A percentile compares a stretch with the other conserved stretches of the same genome.
phyloP scores from a whole-genome alignment of 1,140 invertebrate genomes.

The Ostrea denselamellosa region DNA sequence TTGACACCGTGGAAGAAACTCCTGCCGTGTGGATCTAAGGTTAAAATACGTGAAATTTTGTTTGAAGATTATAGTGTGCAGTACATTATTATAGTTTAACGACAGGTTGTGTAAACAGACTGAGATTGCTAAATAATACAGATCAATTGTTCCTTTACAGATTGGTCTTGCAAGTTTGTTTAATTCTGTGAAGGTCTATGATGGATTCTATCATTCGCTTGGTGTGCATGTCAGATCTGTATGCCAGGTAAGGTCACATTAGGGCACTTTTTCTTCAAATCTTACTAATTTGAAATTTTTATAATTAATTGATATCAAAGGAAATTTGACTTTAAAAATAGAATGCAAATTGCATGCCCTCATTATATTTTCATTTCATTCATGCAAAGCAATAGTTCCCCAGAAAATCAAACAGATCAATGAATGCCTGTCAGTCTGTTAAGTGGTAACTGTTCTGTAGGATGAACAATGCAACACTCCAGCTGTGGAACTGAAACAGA shows the following conservation, averaged over 20 bases:
- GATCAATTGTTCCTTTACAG: constrained; percentile 77
- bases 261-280: neutral
- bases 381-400: neutral
- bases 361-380: neutral
- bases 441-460: constrained; percentile 66
- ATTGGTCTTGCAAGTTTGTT: constrained; percentile 90
- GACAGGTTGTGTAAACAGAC: neutral
- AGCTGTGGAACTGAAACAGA: constrained; percentile 89
- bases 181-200: constrained; percentile 94
- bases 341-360: neutral
- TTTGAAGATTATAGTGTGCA: neutral
- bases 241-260: constrained; percentile 81
- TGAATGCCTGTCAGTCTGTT: neutral
- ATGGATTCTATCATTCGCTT: constrained; percentile 95
- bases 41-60: constrained; percentile 46
- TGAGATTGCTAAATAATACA: neutral
- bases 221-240: constrained; percentile 90
- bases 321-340: too few relatives aligned
- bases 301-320: too few relatives aligned
- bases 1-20: constrained; percentile 98
- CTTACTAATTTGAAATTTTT: too few relatives aligned
- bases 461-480: constrained; percentile 83
- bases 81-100: neutral
- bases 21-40: constrained; percentile 87
- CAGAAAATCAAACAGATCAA: neutral